Conservation (phyloP, 37 sponge, comb jelly and placozoan species). For the Aplysina aerophoba region DNA sequence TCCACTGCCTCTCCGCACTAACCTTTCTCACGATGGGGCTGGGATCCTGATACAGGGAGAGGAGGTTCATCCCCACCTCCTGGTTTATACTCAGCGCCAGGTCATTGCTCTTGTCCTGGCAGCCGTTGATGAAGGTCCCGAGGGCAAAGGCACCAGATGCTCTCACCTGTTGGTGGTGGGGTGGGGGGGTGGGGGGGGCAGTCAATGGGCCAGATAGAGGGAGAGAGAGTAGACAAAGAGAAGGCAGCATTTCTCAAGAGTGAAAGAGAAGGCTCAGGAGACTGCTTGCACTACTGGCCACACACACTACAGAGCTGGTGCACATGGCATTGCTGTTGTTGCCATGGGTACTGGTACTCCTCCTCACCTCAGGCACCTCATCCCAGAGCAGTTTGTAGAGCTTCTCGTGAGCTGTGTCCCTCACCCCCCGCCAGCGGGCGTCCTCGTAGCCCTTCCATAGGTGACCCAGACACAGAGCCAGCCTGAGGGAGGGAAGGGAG, state of each 20-base stretch:
- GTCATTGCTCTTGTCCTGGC: slow-evolving; percentile 58
- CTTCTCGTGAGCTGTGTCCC: slow-evolving; percentile 88
- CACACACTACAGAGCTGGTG: not conserved
- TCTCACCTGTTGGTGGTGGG: slow-evolving; percentile 61
- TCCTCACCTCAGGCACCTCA: slow-evolving; percentile 85
- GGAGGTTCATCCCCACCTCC: slow-evolving; percentile 61
- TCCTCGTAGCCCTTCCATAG: slow-evolving; percentile 87
- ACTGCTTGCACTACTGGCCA: too few species aligned
- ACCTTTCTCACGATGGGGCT: slow-evolving; percentile 88
- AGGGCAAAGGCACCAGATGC: slow-evolving; percentile 91
- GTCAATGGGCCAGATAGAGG: not conserved
- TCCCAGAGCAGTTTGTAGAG: slow-evolving; percentile 84
- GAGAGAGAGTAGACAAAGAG: not conserved
- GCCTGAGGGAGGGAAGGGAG: slow-evolving; percentile 9
- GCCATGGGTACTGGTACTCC: not conserved
- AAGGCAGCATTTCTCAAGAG: too few species aligned
- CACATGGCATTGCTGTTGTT: too few species aligned
- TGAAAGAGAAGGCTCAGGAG: too few species aligned
- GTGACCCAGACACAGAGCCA: slow-evolving; percentile 90
- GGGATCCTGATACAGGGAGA: slow-evolving; percentile 70
- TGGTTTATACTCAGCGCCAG: slow-evolving; percentile 77
- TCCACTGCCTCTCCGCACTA: not conserved
- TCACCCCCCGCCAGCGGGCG: slow-evolving; percentile 83
- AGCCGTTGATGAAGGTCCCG: slow-evolving; percentile 82
- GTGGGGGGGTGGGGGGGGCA: not conserved